A percentile compares a stretch with the other conserved stretches of the same genome.
These are phyloP conservation scores for Gonocerus acuteangulatus DNA, from an alignment of 2,888 invertebrate species.

Conservation along the genomic window DNA sequence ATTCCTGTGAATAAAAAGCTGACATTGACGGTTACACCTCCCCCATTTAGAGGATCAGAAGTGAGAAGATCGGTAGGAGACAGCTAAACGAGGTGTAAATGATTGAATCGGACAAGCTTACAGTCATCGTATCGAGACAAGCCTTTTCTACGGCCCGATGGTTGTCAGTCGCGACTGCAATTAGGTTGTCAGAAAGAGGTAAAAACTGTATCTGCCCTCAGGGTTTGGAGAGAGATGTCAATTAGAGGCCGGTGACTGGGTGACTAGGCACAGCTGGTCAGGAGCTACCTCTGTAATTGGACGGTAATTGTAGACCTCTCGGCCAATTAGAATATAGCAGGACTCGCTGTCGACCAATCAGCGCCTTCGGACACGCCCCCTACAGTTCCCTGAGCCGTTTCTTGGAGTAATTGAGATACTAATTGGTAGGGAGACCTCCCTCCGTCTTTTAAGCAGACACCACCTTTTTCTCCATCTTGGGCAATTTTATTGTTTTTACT, in stretches of 20 bases:
- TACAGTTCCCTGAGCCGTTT: background rate
- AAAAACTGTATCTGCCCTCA: constrained; percentile 11
- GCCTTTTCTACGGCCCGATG: too few species aligned
- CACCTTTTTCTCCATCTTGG: too few species aligned
- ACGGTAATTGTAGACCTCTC: constrained; percentile 28
- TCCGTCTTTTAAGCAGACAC: too few species aligned
- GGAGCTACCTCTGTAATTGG: constrained; percentile 11
- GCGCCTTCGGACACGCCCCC: constrained; percentile 6
- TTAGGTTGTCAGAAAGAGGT: background rate
- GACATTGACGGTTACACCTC: too few species aligned
- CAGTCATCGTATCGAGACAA: too few species aligned
- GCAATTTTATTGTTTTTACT: too few species aligned
- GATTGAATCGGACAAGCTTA: too few species aligned
- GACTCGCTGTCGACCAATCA: background rate
- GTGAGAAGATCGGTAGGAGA: too few species aligned
- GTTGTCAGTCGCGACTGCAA: background rate
- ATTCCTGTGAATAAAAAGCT: too few species aligned
- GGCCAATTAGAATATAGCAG: constrained; percentile 3
- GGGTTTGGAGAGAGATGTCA: constrained; percentile 9
- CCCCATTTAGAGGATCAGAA: too few species aligned
- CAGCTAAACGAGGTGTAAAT: too few species aligned
- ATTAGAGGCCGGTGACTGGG: background rate
- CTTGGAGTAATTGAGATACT: constrained; percentile 1
- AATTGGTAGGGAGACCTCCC: too few species aligned
- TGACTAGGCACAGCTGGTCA: constrained; percentile 15